Evolutionary conservation across 2,797 vertebrate genomes (phyloP), one percentile per base, ranked within the genome.

Genomic region (Gadopsis marmoratus): DNA sequence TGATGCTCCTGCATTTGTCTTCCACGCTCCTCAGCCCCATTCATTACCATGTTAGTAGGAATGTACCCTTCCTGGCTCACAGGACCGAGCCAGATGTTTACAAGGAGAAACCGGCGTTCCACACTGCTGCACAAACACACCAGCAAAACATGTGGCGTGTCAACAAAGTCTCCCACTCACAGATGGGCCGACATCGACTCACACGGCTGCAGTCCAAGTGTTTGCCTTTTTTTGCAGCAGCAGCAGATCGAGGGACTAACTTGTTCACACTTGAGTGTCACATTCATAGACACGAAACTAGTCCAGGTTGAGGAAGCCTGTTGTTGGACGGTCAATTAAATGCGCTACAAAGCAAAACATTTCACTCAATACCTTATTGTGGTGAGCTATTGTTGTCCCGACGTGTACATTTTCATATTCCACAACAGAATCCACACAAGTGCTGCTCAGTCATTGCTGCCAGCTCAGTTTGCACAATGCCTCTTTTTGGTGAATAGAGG

Each of bases 391-490:
- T 62, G 61, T 78, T 81, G 66, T 79, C 77, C 67, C 9, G 33
- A 55, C 73, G 65, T 71, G 23, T 55, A 33, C 73, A 54, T 76
- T 65, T 74, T 58, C 31, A 51, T 79, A 87, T 85, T 76, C 68
- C 62, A 72, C 60, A 74, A 63, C 59, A 69, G 37, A 78, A 17
- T 59, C 72, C 71, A 31, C 29, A 11, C 14, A 73, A 74, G 63
- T 81, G 67, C 59, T 76, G 51, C 71, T 68, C 75, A 77, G 39
- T 89, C 86, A 82, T 87, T 71, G 4, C 71, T 33, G 78, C 41
- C 76, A 29, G 58, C 74, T 86, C 72, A 13, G 39, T 88, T 86
- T 85, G 76, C 85, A 85, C 82, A 87, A 89, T 79, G 78, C 66
- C 78, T 43, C 71, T 68, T 81, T 86, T 88, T 84, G 76, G 72